These are phyloP conservation scores for Vollenhovia emeryi DNA, from an alignment of 1,140 invertebrate species.

Conservation along the genomic window DNA sequence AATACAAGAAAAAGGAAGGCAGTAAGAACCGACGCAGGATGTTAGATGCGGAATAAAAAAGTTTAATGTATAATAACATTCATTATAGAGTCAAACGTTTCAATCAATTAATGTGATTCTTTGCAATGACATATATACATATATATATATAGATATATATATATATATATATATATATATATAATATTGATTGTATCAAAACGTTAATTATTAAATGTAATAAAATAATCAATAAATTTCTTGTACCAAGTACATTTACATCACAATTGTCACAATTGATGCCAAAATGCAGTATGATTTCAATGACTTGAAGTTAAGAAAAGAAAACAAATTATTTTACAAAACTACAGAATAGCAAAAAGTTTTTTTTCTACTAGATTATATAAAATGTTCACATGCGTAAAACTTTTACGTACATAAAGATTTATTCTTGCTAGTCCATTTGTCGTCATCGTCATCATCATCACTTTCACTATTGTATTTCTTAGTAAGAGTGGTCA, in stretches of 20 bases:
- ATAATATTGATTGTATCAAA: too few relatives aligned
- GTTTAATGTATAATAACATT: too few relatives aligned
- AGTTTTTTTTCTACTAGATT: background rate
- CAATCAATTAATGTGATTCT: too few relatives aligned
- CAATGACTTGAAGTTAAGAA: background rate
- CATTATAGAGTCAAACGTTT: too few relatives aligned
- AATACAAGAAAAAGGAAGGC: too few relatives aligned
- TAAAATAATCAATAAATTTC: too few relatives aligned
- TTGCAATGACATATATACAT: too few relatives aligned
- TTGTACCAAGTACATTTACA: background rate
- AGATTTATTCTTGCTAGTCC: constrained; percentile 72
- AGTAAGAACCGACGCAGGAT: too few relatives aligned
- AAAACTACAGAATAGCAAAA: background rate
- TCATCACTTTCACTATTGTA: constrained; percentile 64
- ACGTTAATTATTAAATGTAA: too few relatives aligned
- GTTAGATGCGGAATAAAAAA: too few relatives aligned
- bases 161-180: too few relatives aligned
- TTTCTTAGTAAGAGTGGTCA: constrained; percentile 83
- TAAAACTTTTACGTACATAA: constrained; percentile 75
- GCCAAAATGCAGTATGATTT: background rate
- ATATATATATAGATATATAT: too few relatives aligned
- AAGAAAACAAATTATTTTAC: background rate
- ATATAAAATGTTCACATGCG: background rate
- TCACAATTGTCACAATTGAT: background rate
- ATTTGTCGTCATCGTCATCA: constrained; percentile 71